phyloP scores from a whole-genome alignment of 2,888 invertebrate species.

The Xestia ashworthii region DNA sequence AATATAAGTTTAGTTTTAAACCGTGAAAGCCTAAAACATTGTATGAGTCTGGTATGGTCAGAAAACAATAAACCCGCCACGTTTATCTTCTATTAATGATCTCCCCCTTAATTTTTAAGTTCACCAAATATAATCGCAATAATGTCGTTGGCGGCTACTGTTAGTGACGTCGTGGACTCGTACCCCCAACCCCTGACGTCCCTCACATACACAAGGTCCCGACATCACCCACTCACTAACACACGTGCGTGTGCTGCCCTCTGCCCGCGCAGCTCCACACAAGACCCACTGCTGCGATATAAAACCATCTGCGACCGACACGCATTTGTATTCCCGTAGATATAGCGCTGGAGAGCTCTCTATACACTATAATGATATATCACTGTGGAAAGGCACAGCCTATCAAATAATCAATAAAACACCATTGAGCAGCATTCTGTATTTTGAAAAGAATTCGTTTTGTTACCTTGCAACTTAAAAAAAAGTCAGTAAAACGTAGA shows the following conservation, averaged over 20 bases:
- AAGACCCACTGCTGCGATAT: conserved; percentile 25
- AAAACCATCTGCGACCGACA: conserved; percentile 44
- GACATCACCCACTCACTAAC: conserved; percentile 1
- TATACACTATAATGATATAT: not conserved
- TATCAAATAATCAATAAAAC: not conserved
- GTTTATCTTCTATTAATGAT: not conserved
- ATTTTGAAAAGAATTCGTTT: not conserved
- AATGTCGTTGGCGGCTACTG: not conserved
- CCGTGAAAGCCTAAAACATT: no score
- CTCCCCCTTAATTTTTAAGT: not conserved
- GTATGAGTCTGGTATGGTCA: not conserved
- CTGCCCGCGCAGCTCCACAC: conserved; percentile 23
- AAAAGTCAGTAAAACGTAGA: not conserved
- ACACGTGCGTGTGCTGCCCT: conserved; percentile 28
- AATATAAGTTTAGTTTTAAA: no score
- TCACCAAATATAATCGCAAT: not conserved
- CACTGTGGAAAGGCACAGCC: not conserved
- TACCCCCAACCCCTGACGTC: not conserved
- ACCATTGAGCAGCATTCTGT: not conserved
- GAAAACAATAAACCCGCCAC: not conserved
- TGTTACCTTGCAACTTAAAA: not conserved
- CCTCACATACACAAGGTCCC: not conserved
- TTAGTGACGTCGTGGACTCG: not conserved
- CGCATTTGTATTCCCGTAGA: conserved; percentile 22
- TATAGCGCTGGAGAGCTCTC: not conserved